Percentiles rank a stretch among this genome's conserved stretches.
Evolutionary conservation across 2,888 invertebrate species (phyloP).

Genomic region (Orthosia gracilis): DNA sequence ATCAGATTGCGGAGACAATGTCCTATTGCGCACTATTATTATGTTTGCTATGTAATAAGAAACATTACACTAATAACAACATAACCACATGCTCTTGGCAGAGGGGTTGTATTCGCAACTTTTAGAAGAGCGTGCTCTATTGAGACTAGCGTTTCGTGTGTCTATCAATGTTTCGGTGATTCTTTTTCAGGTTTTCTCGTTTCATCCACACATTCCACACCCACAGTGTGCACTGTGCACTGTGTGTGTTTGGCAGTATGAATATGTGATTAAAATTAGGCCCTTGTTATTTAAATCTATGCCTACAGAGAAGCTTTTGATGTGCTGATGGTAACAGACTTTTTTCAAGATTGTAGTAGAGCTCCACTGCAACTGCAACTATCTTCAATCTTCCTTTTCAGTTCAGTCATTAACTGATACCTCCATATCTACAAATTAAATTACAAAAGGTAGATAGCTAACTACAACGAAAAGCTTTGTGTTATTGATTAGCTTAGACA

Average conservation of each 20-base stretch:
- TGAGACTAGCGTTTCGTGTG: not conserved
- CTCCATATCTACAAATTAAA: not conserved
- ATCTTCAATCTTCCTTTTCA: too few species aligned
- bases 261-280: not conserved
- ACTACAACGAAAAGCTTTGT: slow-evolving; percentile 9
- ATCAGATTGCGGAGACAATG: slow-evolving; percentile 67
- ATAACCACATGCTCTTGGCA: not conserved
- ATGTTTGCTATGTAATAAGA: slow-evolving; percentile 39
- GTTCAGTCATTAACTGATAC: too few species aligned
- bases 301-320: not conserved
- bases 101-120: not conserved
- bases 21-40: slow-evolving; percentile 62
- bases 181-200: not conserved
- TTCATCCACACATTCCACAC: not conserved
- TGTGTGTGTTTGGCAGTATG: not conserved
- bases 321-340: not conserved
- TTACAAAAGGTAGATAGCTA: not conserved
- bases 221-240: not conserved
- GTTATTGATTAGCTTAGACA: slow-evolving; percentile 2
- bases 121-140: not conserved
- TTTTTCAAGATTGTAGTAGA: not conserved
- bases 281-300: not conserved
- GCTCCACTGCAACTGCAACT: too few species aligned
- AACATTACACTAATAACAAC: slow-evolving; percentile 19
- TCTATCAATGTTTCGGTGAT: not conserved